Percentiles rank a stretch among this genome's conserved stretches.
Conservation (phyloP, 2,797 vertebrate species). For the Hippopotamyrus pictus region DNA sequence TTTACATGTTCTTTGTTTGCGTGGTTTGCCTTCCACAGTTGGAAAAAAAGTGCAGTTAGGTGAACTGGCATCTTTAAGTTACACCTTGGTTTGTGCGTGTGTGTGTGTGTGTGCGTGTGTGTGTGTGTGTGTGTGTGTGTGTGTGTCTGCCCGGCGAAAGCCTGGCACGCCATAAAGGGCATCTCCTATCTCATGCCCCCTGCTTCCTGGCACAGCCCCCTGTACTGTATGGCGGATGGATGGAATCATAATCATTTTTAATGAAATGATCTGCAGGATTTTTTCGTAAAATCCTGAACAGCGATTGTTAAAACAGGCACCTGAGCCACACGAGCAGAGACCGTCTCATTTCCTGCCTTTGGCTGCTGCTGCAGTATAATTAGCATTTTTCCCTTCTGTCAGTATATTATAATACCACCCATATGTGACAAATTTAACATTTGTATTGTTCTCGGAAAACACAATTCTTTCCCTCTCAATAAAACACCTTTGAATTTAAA, state of each 20-base stretch:
- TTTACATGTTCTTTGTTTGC: neutral
- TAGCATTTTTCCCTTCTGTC: neutral
- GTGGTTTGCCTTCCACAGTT: neutral
- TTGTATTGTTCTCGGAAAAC: conserved; percentile 36
- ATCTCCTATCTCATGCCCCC: neutral
- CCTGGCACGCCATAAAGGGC: neutral
- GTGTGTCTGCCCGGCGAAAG: neutral
- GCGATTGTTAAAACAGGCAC: neutral
- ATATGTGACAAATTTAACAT: conserved; percentile 13
- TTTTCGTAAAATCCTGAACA: neutral
- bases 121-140: neutral
- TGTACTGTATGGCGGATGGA: neutral
- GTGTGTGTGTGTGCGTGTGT: neutral
- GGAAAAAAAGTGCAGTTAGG: neutral
- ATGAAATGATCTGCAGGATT: neutral
- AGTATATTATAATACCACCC: neutral
- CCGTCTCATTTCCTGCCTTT: neutral
- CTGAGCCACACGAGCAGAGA: neutral
- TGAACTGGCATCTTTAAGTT: neutral
- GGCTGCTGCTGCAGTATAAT: neutral
- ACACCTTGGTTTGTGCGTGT: neutral
- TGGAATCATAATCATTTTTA: neutral
- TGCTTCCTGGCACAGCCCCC: neutral
- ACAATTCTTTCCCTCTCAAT: conserved; percentile 43
- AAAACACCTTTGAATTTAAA: conserved; percentile 50